These are phyloP conservation scores for Actinopyga echinites DNA, from an alignment of 53 echinoderm and acorn worm genomes.

Conservation along the genomic window DNA sequence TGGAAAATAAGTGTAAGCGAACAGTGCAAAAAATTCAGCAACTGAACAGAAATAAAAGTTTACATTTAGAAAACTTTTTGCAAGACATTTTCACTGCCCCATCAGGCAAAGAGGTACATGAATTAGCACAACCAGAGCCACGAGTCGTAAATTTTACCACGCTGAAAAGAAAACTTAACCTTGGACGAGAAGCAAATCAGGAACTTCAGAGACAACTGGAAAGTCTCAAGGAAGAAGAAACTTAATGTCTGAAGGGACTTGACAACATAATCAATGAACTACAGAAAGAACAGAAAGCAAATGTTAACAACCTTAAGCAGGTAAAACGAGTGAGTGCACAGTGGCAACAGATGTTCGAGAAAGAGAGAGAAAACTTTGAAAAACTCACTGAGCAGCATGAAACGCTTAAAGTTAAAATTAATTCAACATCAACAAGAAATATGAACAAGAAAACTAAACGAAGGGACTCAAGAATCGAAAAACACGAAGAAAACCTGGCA, in stretches of 20 bases:
- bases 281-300: no score
- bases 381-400: not conserved
- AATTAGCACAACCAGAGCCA: no score
- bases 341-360: not conserved
- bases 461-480: not conserved
- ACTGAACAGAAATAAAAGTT: not conserved
- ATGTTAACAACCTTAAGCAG: conserved; percentile 3
- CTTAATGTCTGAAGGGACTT: not conserved
- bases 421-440: not conserved
- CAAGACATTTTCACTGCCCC: no score
- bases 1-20: not conserved
- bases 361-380: conserved; percentile 4
- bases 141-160: not conserved
- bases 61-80: no score
- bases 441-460: conserved; percentile 14
- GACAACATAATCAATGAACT: not conserved
- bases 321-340: not conserved
- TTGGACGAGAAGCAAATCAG: not conserved
- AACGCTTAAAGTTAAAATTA: not conserved
- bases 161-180: not conserved
- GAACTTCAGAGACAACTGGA: not conserved
- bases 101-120: no score
- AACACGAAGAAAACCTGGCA: not conserved
- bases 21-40: not conserved
- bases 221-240: not conserved